Conservation (phyloP, 2,113 vertebrate species). For the Sminthopsis crassicaudata region DNA sequence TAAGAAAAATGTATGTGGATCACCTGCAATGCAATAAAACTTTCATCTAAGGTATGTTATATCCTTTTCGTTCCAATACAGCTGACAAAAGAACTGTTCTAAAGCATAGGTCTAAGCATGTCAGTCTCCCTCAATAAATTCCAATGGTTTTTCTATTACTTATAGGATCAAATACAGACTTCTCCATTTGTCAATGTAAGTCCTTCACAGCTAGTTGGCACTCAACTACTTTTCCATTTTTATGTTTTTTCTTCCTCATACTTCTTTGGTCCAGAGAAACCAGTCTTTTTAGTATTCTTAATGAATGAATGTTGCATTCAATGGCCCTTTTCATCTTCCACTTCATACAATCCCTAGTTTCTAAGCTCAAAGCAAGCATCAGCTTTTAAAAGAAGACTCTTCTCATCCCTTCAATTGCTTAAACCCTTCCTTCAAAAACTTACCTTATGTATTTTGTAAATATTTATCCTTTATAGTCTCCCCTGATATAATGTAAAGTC, state of each 20-base stretch:
- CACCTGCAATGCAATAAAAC: not conserved
- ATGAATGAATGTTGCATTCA: not conserved
- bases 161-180: not conserved
- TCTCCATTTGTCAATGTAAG: not conserved
- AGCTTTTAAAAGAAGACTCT: not conserved
- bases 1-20: not conserved
- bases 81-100: not conserved
- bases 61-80: not conserved
- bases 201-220: not conserved
- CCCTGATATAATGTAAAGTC: not conserved
- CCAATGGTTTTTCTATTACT: not conserved
- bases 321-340: not conserved
- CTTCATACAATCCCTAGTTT: not conserved
- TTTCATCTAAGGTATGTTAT: not conserved
- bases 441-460: not conserved
- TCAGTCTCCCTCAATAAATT: not conserved
- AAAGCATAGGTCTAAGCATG: not conserved
- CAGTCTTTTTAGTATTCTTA: not conserved
- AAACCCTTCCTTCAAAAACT: not conserved
- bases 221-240: not conserved
- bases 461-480: not conserved
- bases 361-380: not conserved
- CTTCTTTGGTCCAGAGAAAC: not conserved
- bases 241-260: not conserved
- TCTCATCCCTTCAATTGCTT: not conserved